Conservation (phyloP, 2,797 vertebrate species). For the Coregonus ussuriensis region DNA sequence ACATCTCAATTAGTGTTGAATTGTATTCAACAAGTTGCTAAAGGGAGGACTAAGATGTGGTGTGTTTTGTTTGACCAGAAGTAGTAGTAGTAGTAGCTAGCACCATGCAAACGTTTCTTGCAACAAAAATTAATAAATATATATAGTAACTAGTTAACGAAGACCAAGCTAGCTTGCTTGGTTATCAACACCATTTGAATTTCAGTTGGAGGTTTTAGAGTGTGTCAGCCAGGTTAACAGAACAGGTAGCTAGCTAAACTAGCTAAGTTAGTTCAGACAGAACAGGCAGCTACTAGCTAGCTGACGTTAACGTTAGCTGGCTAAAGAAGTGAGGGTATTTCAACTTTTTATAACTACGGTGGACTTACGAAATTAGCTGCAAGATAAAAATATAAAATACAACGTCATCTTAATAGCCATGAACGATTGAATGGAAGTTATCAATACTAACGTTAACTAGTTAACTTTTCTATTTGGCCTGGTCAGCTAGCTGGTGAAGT, state of each 20-base stretch:
- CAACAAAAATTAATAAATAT: background rate
- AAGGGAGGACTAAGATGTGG: background rate
- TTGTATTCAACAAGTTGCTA: background rate
- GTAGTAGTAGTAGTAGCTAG: background rate
- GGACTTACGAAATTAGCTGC: background rate
- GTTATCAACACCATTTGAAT: background rate
- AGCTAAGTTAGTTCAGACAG: too few relatives aligned
- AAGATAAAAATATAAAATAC: background rate
- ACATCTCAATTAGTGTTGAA: background rate
- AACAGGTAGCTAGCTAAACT: too few relatives aligned
- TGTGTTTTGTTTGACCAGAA: background rate
- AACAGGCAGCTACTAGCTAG: too few relatives aligned
- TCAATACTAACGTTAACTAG: background rate
- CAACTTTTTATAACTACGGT: too few relatives aligned
- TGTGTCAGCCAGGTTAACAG: too few relatives aligned
- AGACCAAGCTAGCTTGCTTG: background rate
- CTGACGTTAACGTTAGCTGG: too few relatives aligned
- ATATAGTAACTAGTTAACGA: background rate
- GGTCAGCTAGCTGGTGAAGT: background rate
- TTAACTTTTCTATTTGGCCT: background rate
- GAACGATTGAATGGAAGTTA: background rate
- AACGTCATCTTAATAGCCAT: background rate
- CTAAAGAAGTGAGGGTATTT: too few relatives aligned
- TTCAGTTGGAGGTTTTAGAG: background rate
- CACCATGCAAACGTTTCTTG: background rate